Evolutionary conservation across 2,888 invertebrate species (phyloP).

Genomic region (Himalopsyche tibetana): DNA sequence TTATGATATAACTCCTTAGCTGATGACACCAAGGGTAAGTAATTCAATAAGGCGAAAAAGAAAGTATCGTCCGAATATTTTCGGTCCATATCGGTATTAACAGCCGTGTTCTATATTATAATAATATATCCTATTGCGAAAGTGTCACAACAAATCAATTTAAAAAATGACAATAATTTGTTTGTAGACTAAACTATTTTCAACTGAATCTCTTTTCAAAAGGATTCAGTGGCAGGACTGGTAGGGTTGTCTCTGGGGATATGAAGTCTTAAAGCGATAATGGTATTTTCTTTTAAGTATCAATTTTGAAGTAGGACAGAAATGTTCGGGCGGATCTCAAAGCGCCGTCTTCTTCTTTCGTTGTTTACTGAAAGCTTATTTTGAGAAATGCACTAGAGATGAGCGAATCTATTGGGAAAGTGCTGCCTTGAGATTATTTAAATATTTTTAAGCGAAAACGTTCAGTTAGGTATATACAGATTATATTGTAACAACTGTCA

Average conservation of each 20-base stretch:
- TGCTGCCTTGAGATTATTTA: too few species aligned
- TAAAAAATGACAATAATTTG: neutral
- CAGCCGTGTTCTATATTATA: too few species aligned
- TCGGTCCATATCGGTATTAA: too few species aligned
- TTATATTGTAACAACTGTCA: too few species aligned
- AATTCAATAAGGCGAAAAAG: too few species aligned
- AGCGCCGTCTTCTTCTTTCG: neutral
- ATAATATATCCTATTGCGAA: too few species aligned
- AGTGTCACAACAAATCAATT: neutral
- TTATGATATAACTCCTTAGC: too few species aligned
- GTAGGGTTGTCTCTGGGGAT: neutral
- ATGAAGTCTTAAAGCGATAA: constrained; percentile 45
- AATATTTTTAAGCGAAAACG: too few species aligned
- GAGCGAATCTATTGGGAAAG: neutral
- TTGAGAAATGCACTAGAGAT: neutral
- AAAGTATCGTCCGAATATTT: too few species aligned
- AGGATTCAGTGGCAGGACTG: neutral
- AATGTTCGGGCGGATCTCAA: constrained; percentile 16
- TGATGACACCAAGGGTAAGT: too few species aligned
- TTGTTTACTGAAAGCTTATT: constrained; percentile 51
- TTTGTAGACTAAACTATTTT: neutral
- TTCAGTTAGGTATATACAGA: too few species aligned
- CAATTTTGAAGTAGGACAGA: constrained; percentile 50
- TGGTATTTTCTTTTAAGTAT: constrained; percentile 58
- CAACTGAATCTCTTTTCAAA: too few species aligned